Conservation (phyloP, 2,888 invertebrate species). For the Morinoia aosen region DNA sequence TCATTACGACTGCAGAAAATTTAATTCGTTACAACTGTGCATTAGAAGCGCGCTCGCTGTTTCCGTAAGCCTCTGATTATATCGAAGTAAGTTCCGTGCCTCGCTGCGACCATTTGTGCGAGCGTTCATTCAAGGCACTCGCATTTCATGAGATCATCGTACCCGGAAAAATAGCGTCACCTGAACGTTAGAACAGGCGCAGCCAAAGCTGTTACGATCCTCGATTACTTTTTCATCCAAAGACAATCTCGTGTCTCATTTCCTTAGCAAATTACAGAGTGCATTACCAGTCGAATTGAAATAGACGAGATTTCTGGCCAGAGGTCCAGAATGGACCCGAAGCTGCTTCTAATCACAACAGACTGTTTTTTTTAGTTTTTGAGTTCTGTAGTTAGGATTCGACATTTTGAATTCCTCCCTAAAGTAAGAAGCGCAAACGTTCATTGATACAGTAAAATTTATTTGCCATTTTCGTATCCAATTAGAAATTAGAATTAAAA, state of each 20-base stretch:
- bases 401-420: too few relatives aligned
- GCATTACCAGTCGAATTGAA: not conserved
- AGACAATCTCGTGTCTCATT: constrained; percentile 2
- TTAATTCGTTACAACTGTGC: not conserved
- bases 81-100: not conserved
- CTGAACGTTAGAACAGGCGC: not conserved
- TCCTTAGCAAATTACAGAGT: not conserved
- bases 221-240: not conserved
- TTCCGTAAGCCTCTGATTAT: not conserved
- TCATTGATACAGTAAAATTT: too few relatives aligned
- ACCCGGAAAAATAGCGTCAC: not conserved
- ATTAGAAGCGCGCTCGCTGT: not conserved
- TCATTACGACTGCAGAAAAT: not conserved
- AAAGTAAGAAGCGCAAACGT: too few relatives aligned
- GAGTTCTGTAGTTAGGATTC: too few relatives aligned
- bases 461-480: too few relatives aligned
- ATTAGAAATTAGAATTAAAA: too few relatives aligned
- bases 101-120: not conserved
- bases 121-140: not conserved
- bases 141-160: not conserved
- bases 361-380: too few relatives aligned
- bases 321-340: not conserved
- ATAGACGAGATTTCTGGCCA: not conserved
- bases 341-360: too few relatives aligned
- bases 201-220: not conserved